Conservation (phyloP, 2,797 vertebrate genomes). For the Carapus acus region DNA sequence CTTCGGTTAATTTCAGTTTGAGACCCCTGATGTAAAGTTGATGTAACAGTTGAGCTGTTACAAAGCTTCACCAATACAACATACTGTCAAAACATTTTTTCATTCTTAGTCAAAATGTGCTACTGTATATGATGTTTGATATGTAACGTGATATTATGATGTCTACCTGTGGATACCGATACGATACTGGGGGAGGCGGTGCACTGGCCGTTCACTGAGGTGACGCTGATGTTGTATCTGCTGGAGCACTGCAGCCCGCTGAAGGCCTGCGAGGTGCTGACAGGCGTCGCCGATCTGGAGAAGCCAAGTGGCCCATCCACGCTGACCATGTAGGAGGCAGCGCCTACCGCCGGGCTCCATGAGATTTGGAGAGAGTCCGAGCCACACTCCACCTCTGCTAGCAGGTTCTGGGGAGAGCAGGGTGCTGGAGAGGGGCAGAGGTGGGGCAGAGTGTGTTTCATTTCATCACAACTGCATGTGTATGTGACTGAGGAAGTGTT, state of each 20-base stretch:
- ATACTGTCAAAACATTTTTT: no score
- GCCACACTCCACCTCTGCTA: slow-evolving; percentile 37
- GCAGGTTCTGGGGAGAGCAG: slow-evolving; percentile 50
- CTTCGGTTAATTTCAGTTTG: no score
- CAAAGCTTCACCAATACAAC: no score
- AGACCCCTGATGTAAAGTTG: no score
- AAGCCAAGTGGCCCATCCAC: slow-evolving; percentile 36
- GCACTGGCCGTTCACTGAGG: slow-evolving; percentile 41
- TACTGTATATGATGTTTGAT: no score
- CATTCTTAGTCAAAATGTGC: no score
- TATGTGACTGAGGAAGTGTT: no score
- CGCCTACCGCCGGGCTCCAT: slow-evolving; percentile 50
- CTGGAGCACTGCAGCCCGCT: slow-evolving; percentile 49
- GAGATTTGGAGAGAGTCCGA: slow-evolving; percentile 47
- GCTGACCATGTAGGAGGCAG: slow-evolving; percentile 40
- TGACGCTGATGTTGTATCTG: slow-evolving; percentile 50
- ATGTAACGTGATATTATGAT: no score
- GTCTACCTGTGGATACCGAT: slow-evolving; percentile 53
- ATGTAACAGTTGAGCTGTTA: no score
- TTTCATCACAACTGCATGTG: no score
- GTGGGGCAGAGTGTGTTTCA: no score
- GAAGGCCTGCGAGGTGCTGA: slow-evolving; percentile 46
- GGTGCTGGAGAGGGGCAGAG: slow-evolving; percentile 43
- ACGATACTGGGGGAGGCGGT: slow-evolving; percentile 41
- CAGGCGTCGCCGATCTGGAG: slow-evolving; percentile 37